Percentiles rank a stretch among this genome's conserved stretches.
phyloP scores from a whole-genome alignment of 2,113 vertebrate species.

The Microcebus lehilahytsara region DNA sequence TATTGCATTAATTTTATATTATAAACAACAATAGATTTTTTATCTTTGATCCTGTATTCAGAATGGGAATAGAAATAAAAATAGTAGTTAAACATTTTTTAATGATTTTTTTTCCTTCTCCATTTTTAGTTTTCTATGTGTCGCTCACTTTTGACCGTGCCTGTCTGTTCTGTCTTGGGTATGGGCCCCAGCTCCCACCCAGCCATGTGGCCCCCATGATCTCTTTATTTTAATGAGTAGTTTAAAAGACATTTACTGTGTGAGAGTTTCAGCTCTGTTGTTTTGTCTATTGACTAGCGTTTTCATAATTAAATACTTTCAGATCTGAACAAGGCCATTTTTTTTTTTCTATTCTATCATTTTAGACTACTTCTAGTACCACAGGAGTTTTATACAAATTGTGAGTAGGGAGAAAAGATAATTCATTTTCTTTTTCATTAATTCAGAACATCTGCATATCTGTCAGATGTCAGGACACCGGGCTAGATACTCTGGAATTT shows the following conservation, averaged over 20 bases:
- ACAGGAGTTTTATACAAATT: neutral
- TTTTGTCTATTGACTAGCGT: neutral
- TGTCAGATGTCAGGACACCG: neutral
- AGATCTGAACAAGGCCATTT: neutral
- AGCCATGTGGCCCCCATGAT: neutral
- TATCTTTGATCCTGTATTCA: neutral
- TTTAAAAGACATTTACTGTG: neutral
- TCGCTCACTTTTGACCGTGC: neutral
- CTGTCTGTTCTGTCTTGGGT: neutral
- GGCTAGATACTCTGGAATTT: neutral
- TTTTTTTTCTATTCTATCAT: neutral
- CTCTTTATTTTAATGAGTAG: neutral
- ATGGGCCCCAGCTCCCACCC: neutral
- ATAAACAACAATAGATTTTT: neutral
- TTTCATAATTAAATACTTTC: neutral
- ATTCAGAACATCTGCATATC: neutral
- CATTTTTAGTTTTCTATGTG: neutral
- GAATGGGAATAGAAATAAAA: neutral
- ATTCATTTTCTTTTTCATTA: neutral
- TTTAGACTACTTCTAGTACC: neutral
- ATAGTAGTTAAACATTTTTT: neutral
- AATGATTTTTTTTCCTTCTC: neutral
- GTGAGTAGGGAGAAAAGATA: neutral
- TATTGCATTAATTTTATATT: neutral
- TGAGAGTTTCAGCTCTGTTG: neutral